Conservation (phyloP, 2,888 invertebrate species). For the Spatulosminthurus flaviceps region DNA sequence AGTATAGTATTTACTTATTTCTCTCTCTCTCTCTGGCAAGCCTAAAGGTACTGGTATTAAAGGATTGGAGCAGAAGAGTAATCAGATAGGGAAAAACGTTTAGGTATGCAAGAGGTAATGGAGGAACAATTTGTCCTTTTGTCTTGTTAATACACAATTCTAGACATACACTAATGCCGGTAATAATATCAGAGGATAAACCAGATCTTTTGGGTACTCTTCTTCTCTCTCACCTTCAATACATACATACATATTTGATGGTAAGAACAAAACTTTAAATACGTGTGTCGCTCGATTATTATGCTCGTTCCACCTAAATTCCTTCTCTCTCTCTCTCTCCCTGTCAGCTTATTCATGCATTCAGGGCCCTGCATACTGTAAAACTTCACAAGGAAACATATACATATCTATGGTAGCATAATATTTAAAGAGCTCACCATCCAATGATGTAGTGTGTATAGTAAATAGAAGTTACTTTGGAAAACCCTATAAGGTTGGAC, state of each 20-base stretch:
- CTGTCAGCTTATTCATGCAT: neutral
- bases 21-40: too few relatives aligned
- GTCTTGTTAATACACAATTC: neutral
- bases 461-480: too few relatives aligned
- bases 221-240: too few relatives aligned
- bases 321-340: too few relatives aligned
- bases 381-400: neutral
- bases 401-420: too few relatives aligned
- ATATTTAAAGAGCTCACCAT: neutral
- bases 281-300: neutral
- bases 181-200: slow-evolving; percentile 18
- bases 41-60: neutral
- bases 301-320: neutral
- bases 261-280: neutral
- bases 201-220: neutral
- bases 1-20: slow-evolving; percentile 5
- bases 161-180: neutral
- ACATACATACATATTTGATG: too few relatives aligned
- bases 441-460: neutral
- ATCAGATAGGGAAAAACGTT: neutral
- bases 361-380: too few relatives aligned
- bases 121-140: slow-evolving; percentile 5
- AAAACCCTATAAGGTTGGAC: too few relatives aligned
- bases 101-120: neutral
- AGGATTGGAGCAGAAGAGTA: neutral